A percentile compares a stretch with the other conserved stretches of the same genome.
These are phyloP conservation scores for Guaruba guarouba DNA, from an alignment of 2,113 vertebrate species.

Conservation along the genomic window DNA sequence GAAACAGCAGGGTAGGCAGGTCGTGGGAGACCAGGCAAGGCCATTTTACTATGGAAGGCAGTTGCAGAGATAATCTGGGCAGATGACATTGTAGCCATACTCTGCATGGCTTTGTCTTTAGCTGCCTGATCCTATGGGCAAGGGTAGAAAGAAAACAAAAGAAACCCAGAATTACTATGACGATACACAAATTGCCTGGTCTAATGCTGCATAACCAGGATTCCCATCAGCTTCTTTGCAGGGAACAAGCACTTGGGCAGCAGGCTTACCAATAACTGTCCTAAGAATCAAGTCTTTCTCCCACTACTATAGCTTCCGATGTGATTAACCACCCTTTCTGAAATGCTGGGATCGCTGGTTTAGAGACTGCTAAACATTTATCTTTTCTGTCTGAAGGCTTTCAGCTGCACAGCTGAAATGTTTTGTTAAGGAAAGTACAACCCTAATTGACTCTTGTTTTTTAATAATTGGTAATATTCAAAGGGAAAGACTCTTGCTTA, in stretches of 20 bases:
- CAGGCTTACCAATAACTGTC: neutral
- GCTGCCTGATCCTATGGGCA: conserved; percentile 89
- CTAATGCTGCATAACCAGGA: neutral
- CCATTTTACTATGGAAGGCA: conserved; percentile 93
- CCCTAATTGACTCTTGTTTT: neutral
- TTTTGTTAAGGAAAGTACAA: neutral
- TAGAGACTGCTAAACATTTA: neutral
- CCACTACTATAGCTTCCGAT: neutral
- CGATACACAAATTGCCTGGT: neutral
- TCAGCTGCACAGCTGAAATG: neutral
- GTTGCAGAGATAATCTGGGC: conserved; percentile 94
- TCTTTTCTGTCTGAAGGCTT: neutral
- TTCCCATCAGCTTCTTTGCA: neutral
- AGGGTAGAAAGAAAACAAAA: conserved; percentile 17
- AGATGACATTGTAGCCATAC: conserved; percentile 94
- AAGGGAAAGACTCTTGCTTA: neutral
- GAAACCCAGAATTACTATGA: neutral
- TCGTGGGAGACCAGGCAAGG: conserved; percentile 83
- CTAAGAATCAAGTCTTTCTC: neutral
- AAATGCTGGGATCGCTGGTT: neutral
- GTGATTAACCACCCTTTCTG: neutral
- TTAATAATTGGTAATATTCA: neutral
- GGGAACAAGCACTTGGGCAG: neutral
- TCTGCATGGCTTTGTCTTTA: conserved; percentile 97
- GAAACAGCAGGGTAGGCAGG: conserved; percentile 84